Percentiles rank a stretch among this genome's conserved stretches.
These are phyloP conservation scores for Oegoconia quadripuncta DNA, from an alignment of 2,888 invertebrate genomes.

Conservation along the genomic window DNA sequence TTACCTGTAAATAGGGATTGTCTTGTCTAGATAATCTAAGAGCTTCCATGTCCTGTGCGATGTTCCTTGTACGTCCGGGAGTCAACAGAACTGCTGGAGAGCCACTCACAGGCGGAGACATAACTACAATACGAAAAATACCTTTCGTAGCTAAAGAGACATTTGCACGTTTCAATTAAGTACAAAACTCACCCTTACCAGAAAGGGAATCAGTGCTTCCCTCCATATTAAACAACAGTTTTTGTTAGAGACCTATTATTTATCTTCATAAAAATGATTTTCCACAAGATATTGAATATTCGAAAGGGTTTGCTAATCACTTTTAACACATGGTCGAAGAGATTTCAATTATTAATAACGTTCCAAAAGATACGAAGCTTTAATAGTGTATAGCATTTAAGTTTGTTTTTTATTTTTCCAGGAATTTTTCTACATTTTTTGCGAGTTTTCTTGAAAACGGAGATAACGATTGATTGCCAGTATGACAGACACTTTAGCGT, in stretches of 20 bases:
- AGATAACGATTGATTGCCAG: slow-evolving; percentile 23
- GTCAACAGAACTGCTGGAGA: slow-evolving; percentile 83
- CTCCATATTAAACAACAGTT: slow-evolving; percentile 67
- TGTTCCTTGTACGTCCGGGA: slow-evolving; percentile 86
- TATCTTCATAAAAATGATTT: slow-evolving; percentile 20
- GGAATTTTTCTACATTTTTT: slow-evolving; percentile 10
- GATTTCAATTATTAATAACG: not conserved
- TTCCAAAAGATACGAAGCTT: not conserved
- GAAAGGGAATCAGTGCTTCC: slow-evolving; percentile 64
- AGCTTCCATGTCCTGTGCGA: slow-evolving; percentile 92
- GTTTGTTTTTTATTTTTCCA: slow-evolving; percentile 1
- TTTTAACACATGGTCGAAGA: slow-evolving; percentile 10
- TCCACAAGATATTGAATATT: slow-evolving; percentile 22
- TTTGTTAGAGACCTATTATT: too few relatives aligned
- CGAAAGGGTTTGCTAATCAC: slow-evolving; percentile 12
- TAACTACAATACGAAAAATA: slow-evolving; percentile 39
- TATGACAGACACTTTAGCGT: slow-evolving; percentile 16
- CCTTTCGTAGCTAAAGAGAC: slow-evolving; percentile 1
- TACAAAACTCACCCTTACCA: slow-evolving; percentile 37
- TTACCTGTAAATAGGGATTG: slow-evolving; percentile 91
- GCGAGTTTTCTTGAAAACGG: slow-evolving; percentile 4
- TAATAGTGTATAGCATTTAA: not conserved
- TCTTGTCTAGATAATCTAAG: slow-evolving; percentile 89
- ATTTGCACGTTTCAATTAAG: slow-evolving; percentile 13
- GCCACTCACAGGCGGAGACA: slow-evolving; percentile 51